phyloP scores from a whole-genome alignment of 2,113 vertebrate species.

The Aphyosemion australe region DNA sequence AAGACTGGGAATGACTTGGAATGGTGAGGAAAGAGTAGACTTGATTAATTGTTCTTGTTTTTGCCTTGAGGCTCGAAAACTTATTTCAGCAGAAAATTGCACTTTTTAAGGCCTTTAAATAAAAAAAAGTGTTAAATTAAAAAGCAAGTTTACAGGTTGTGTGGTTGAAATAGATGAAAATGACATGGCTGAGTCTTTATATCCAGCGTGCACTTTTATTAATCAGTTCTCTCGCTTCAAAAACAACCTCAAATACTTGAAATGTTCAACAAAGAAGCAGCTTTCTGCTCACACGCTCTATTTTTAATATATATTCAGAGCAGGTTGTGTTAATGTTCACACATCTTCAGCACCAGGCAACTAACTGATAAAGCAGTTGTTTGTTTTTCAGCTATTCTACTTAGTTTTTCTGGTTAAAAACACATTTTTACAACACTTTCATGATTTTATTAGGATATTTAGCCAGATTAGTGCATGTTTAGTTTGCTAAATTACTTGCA shows the following conservation, averaged over 20 bases:
- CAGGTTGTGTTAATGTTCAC: not conserved
- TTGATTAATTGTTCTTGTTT: no score
- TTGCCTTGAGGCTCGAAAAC: not conserved
- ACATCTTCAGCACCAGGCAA: not conserved
- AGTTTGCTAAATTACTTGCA: no score
- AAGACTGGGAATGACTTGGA: not conserved
- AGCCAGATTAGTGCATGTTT: no score
- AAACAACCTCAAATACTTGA: conserved; percentile 7
- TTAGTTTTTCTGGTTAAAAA: no score
- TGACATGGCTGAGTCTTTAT: not conserved
- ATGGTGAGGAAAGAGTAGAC: not conserved
- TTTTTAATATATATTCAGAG: not conserved
- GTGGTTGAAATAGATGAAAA: no score
- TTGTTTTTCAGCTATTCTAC: no score
- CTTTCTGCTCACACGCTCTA: not conserved
- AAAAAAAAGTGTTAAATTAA: not conserved
- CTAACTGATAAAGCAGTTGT: no score
- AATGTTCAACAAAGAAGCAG: conserved; percentile 3
- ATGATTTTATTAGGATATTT: no score
- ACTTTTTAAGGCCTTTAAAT: not conserved
- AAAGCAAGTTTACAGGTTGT: conserved; percentile 12
- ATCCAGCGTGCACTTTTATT: not conserved
- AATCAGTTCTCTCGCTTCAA: not conserved
- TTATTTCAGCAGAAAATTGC: not conserved
- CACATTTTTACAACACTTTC: no score